phyloP scores from a whole-genome alignment of 2,797 vertebrate genomes.

The Oceanodroma leucorhoa region DNA sequence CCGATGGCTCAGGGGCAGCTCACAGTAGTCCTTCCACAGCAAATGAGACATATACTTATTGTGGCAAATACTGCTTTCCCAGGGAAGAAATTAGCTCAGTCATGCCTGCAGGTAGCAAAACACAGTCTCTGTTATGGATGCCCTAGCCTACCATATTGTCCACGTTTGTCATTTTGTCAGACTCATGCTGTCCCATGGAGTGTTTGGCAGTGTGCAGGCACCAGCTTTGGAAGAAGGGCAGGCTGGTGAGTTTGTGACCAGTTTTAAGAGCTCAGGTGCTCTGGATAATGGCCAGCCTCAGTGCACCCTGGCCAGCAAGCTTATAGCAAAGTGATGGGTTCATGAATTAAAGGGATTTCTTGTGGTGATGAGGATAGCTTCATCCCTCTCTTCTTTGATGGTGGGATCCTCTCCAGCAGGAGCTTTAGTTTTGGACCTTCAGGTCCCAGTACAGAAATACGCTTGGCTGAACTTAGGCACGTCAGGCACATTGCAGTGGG shows the following conservation, averaged over 20 bases:
- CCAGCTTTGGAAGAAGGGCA: background rate
- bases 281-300: background rate
- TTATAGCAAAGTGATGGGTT: background rate
- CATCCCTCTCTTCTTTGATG: background rate
- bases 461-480: background rate
- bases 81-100: background rate
- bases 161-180: fast-evolving
- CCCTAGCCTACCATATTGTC: background rate
- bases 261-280: background rate
- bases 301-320: background rate
- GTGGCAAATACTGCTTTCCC: background rate
- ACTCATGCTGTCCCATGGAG: background rate
- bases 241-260: background rate
- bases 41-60: background rate
- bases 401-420: background rate
- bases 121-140: background rate
- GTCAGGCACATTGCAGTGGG: fast-evolving
- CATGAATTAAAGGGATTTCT: background rate
- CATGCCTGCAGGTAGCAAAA: background rate
- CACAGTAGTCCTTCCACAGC: background rate
- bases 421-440: background rate
- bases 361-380: background rate
- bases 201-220: background rate
- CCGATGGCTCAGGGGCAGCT: background rate
- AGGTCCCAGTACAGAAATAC: background rate